Conservation (phyloP, 64 coral and sea anemone genomes). For the Catalaphyllia jardinei region DNA sequence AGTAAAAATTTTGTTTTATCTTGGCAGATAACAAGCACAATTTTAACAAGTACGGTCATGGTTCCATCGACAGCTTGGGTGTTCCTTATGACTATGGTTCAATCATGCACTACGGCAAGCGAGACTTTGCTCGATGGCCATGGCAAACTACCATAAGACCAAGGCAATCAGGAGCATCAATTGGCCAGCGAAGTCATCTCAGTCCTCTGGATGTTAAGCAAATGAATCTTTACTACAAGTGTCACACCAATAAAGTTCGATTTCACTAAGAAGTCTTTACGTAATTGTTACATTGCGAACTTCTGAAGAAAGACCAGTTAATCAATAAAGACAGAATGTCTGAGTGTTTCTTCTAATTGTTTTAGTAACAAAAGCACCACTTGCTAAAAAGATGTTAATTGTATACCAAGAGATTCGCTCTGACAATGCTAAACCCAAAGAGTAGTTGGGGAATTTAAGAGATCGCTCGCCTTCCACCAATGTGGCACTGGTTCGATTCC, state of each 20-base stretch:
- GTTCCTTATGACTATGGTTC: constrained; percentile 79
- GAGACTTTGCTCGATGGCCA: constrained; percentile 74
- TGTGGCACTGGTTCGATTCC: no score
- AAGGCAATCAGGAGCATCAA: constrained; percentile 64
- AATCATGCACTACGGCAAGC: constrained; percentile 84
- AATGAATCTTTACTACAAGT: constrained; percentile 77
- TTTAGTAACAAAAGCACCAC: background rate
- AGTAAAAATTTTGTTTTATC: background rate
- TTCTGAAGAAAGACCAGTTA: background rate
- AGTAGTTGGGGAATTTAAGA: background rate
- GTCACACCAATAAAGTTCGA: background rate
- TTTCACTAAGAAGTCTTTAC: background rate
- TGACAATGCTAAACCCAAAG: background rate
- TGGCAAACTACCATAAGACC: constrained; percentile 77
- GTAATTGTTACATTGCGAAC: background rate
- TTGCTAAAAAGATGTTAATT: background rate
- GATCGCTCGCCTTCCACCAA: no score
- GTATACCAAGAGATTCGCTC: background rate
- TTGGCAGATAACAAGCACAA: constrained; percentile 73
- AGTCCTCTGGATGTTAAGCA: constrained; percentile 77
- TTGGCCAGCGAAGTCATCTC: constrained; percentile 71
- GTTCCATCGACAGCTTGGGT: constrained; percentile 63
- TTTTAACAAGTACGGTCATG: constrained; percentile 69
- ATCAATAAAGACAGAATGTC: background rate
- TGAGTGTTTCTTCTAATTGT: background rate